Conservation (phyloP, 2,797 vertebrate genomes). For the Crenuchus spilurus region DNA sequence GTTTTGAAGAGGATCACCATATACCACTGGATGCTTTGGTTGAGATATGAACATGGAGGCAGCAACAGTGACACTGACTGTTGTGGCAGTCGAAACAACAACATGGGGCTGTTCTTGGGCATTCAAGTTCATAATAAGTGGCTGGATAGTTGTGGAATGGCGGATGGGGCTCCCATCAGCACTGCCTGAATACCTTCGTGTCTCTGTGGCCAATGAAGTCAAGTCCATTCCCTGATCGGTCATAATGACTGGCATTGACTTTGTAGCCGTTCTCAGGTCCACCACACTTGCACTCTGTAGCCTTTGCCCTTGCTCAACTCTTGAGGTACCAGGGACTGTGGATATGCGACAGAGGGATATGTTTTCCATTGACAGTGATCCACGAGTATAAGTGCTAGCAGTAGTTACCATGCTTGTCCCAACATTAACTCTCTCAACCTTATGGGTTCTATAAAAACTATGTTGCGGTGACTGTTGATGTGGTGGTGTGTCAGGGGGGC, state of each 20-base stretch:
- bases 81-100: slow-evolving; percentile 84
- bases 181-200: slow-evolving; percentile 88
- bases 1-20: slow-evolving; percentile 94
- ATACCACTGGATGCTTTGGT: slow-evolving; percentile 88
- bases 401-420: slow-evolving; percentile 81
- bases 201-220: slow-evolving; percentile 92
- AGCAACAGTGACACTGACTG: slow-evolving; percentile 90
- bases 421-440: slow-evolving; percentile 80
- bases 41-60: slow-evolving; percentile 95
- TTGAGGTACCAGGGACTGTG: slow-evolving; percentile 90
- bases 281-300: slow-evolving; percentile 87
- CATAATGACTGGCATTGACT: slow-evolving; percentile 89
- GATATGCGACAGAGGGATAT: slow-evolving; percentile 96
- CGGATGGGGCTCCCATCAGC: slow-evolving; percentile 82
- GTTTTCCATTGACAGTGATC: slow-evolving; percentile 91
- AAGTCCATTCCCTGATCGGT: slow-evolving; percentile 98
- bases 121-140: slow-evolving; percentile 95
- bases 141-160: slow-evolving; percentile 91
- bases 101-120: slow-evolving; percentile 87
- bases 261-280: slow-evolving; percentile 87
- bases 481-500: slow-evolving; percentile 81
- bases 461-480: slow-evolving; percentile 82
- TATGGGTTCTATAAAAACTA: slow-evolving; percentile 77
- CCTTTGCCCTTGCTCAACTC: slow-evolving; percentile 91
- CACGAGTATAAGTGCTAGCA: slow-evolving; percentile 85